Base-by-base conservation (phyloP, 2,797 vertebrate genomes). In the Sebastes dallii region DNA sequence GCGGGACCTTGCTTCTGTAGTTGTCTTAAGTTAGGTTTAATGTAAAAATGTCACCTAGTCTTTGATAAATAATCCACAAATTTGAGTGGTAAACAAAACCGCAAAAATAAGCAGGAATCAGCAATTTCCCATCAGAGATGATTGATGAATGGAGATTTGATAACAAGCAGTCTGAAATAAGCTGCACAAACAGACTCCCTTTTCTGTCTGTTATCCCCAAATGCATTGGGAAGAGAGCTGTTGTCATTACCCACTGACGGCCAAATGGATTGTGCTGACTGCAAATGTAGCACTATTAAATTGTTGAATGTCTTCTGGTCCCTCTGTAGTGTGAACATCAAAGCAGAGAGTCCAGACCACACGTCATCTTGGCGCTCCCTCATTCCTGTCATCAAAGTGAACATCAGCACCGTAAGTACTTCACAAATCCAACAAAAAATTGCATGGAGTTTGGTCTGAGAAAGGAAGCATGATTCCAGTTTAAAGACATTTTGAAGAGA, bases 351-450 rank as follows among this genome's bases (percentile, higher is more conserved):
- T 88, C 96, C 95, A 75, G 98, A 99, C 61, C 96, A 97, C 0
- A 91, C 97, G 1, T 99, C 98, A 20, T 99, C 98, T 0, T 99
- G 98, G 99, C 96, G 98, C 67, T 99, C 99, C 8, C 97, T 99
- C 89, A 99, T 99, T 88, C 99, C 99, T 1, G 98, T 99, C 80
- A 97, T 99, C 92, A 99, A 99, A 95, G 96, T 99, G 65, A 99
- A 98, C 88, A 97, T 99, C 94, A 99, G 97, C 95, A 98, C 98
- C 1, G 99, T 99, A 93, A 97, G 98, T 96, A 55, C 24, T 42
- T 18, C 1, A 5, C 6, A 39, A 32, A 61, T 78, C 22, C 36
- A 55, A 8, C 14, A 12, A 64, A 39, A 39, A 7, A 4, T 1
- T 29, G 50, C 14, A 8, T 22, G 14, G 1, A 34, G 10, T 61